Evolutionary conservation across 2,113 vertebrate genomes (phyloP), one percentile per base, ranked within the genome.

Genomic region (Stegastes partitus): DNA sequence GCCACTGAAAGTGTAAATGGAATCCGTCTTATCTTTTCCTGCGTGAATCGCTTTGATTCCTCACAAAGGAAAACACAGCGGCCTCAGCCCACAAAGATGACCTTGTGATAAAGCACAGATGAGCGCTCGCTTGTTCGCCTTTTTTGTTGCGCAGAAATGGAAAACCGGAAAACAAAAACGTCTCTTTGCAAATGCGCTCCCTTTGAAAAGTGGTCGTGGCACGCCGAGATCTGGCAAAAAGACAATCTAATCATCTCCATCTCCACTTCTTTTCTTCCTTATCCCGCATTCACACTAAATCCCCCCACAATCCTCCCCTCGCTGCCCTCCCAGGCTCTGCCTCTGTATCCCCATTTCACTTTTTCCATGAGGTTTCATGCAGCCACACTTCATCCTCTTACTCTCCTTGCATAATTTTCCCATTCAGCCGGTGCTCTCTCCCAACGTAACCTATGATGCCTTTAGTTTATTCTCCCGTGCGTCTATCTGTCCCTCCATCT

Each of bases 21-120:
- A 77, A 77, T 31, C 58, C 14, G 55, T 77, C 72, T 86, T 37
- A 80, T 89, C 85, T 86, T 21, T 53, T 79, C 67, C 68, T 23
- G 19, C 11, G 39, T 47, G 68, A 51, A 45, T 50, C 18, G 28
- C 65, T 89, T 85, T 89, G 79, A 74, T 89, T 84, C 57, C 34
- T 37, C 59, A 59, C 71, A 82, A 62, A 79, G 49, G 49, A 61
- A 69, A 74, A 63, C 69, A 57, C 62, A 34, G 76, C 1, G 0
- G 15, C 73, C 11, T 28, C 59, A 50, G 61, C 37, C 47, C 61
- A 73, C 49, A 28, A 19, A 39, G 80, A 89, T 81, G 84, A 86
- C 87, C 84, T 87, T 74, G 74, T 68, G 87, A 91, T 88, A 73
- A 79, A 44, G 61, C 62, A 6, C 11, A 4, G n/a, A 68, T 22